Base-by-base conservation (phyloP, 2,888 invertebrate genomes). In the Stenichneumon culpator region DNA sequence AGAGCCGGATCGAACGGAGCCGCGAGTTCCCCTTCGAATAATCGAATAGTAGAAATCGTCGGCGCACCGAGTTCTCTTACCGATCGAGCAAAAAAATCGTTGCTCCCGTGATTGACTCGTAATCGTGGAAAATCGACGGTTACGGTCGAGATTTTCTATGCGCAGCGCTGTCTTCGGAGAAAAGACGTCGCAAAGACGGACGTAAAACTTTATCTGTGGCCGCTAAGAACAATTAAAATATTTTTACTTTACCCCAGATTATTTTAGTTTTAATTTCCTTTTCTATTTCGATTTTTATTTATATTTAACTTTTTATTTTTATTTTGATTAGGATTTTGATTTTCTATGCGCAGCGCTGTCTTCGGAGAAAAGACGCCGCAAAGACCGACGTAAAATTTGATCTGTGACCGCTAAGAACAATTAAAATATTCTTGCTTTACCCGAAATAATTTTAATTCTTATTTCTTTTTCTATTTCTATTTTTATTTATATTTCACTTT, bases 31-130 rank as follows among this genome's bases (percentile, higher is more conserved):
- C 25, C 22, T 57, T 57, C 57, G 57, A 11, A 9, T 22, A 57
- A 57, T 32, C 70, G 57, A 72, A 22, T 14, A 54, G 57, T 39
- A 54, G 72, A 72, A 72, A 72, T 19, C 72, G 54, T 4, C 54
- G 3, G 14, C 6, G 32, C n/a, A 7, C 36, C 11, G 36, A n/a
- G 6, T 54, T 9, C 32, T 70, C 36, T 52, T 57, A 36, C 36
- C 32, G 72, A 36, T 52, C 11, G 11, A 39, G 39, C 9, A 4
- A 4, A 47, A 52, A 52, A 69, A 25, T 50, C 28, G 47, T n/a
- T 50, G 7, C 25, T 50, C 47, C 7, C 28, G 16, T 16, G 47
- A 4, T 69, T 16, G 69, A 14, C 47, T 69, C 47, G 28, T 28
- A 28, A 44, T 69, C 69, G 69, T 22, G 69, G 28, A 44, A 25